phyloP scores from a whole-genome alignment of 2,888 invertebrate species.

The Euspilapteryx auroguttella region DNA sequence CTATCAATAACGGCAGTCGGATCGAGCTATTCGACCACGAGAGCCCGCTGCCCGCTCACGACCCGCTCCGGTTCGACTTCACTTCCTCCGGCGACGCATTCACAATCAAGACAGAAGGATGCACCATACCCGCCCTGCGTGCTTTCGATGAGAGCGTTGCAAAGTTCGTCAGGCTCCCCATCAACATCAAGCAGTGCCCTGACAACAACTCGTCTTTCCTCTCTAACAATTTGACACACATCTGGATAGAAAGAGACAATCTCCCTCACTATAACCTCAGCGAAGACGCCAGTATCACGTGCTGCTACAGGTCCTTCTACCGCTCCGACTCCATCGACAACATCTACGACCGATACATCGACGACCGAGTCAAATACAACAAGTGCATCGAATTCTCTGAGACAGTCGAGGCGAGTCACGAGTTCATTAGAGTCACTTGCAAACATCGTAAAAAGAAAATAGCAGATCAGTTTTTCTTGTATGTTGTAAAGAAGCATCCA shows the following conservation, averaged over 20 bases:
- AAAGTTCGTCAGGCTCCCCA: slow-evolving; percentile 51
- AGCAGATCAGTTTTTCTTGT: slow-evolving; percentile 71
- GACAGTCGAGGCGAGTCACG: slow-evolving; percentile 45
- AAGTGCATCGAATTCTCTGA: slow-evolving; percentile 49
- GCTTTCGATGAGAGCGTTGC: slow-evolving; percentile 61
- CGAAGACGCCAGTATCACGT: slow-evolving; percentile 40
- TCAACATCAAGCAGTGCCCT: slow-evolving; percentile 51
- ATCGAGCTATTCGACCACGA: slow-evolving; percentile 24
- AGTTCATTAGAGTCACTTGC: slow-evolving; percentile 73
- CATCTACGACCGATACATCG: slow-evolving; percentile 36
- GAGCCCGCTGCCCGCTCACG: slow-evolving; percentile 10
- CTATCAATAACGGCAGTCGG: slow-evolving; percentile 25
- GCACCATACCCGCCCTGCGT: slow-evolving; percentile 66
- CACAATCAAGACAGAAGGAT: slow-evolving; percentile 66
- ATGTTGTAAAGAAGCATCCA: slow-evolving; percentile 50
- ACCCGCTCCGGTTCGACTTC: slow-evolving; percentile 14
- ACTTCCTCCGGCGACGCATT: slow-evolving; percentile 25
- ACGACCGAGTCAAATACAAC: slow-evolving; percentile 48
- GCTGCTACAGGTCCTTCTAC: slow-evolving; percentile 66
- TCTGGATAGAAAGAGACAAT: slow-evolving; percentile 53
- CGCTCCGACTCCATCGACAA: slow-evolving; percentile 47
- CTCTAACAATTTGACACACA: slow-evolving; percentile 58
- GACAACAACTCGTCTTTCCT: slow-evolving; percentile 52
- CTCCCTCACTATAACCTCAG: slow-evolving; percentile 48
- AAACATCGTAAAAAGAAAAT: slow-evolving; percentile 38